Conservation (phyloP, 2,888 invertebrate genomes). For the Taphrorychus bicolor region DNA sequence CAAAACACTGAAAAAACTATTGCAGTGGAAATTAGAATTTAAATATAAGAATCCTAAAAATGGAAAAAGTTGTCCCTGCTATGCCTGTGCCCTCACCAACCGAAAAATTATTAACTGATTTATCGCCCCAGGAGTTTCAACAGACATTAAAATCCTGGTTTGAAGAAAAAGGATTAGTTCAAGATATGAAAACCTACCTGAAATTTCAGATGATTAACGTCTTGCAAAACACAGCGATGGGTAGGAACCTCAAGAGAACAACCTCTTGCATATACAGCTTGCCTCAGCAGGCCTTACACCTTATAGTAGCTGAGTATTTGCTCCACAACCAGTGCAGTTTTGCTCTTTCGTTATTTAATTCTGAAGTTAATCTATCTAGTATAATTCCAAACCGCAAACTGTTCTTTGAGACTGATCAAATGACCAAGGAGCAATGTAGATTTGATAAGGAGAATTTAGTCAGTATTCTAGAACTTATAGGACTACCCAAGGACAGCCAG, state of each 20-base stretch:
- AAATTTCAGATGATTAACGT: slow-evolving; percentile 67
- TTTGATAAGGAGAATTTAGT: slow-evolving; percentile 47
- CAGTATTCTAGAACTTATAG: slow-evolving; percentile 47
- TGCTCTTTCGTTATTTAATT: slow-evolving; percentile 67
- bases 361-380: slow-evolving; percentile 62
- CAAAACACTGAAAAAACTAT: too few relatives aligned
- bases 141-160: slow-evolving; percentile 65
- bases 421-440: slow-evolving; percentile 4
- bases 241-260: slow-evolving; percentile 45
- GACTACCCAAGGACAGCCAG: slow-evolving; percentile 42
- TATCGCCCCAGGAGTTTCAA: slow-evolving; percentile 64
- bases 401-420: slow-evolving; percentile 37
- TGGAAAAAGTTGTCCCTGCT: slow-evolving; percentile 2
- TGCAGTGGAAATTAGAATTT: too few relatives aligned
- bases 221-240: slow-evolving; percentile 62
- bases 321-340: slow-evolving; percentile 66
- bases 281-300: slow-evolving; percentile 66
- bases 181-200: slow-evolving; percentile 66
- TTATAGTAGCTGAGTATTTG: slow-evolving; percentile 68
- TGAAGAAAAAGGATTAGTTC: slow-evolving; percentile 67
- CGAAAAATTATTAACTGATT: slow-evolving; percentile 32
- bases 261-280: slow-evolving; percentile 58
- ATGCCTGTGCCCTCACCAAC: not conserved
- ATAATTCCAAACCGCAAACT: slow-evolving; percentile 58
- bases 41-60: too few relatives aligned